Evolutionary conservation across 2,888 invertebrate species (phyloP).

Genomic region (Hanleya hanleyi): DNA sequence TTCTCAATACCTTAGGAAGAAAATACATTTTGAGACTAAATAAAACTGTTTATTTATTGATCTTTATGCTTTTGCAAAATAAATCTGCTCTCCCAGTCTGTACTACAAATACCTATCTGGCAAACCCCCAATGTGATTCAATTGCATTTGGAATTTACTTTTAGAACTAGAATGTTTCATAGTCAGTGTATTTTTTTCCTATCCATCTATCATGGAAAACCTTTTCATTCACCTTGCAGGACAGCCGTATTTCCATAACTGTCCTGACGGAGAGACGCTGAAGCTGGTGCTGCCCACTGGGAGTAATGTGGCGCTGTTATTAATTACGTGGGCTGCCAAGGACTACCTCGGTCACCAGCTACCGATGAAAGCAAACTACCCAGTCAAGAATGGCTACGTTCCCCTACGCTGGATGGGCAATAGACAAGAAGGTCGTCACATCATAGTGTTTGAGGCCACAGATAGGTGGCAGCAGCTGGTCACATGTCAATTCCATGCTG

Average conservation of each 20-base stretch:
- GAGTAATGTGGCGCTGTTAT: slow-evolving; percentile 38
- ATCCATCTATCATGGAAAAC: no score
- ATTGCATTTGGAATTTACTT: no score
- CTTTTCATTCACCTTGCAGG: slow-evolving; percentile 42
- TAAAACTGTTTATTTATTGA: no score
- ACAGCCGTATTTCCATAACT: slow-evolving; percentile 53
- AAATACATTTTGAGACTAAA: no score
- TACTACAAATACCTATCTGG: no score
- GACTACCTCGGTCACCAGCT: slow-evolving; percentile 46
- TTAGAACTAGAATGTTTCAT: no score
- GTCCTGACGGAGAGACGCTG: slow-evolving; percentile 50
- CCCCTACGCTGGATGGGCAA: slow-evolving; percentile 50
- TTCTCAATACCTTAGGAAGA: no score
- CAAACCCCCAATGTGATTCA: no score
- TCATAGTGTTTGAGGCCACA: slow-evolving; percentile 49
- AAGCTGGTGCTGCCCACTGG: slow-evolving; percentile 42
- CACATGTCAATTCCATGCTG: slow-evolving; percentile 53
- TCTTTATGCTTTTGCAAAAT: no score
- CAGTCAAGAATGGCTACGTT: slow-evolving; percentile 44
- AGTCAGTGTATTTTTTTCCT: no score
- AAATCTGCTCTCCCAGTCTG: no score
- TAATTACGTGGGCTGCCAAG: slow-evolving; percentile 44
- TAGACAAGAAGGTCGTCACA: slow-evolving; percentile 50
- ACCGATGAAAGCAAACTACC: slow-evolving; percentile 47
- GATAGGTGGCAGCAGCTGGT: slow-evolving; percentile 50